Conservation (phyloP, 2,113 vertebrate species). For the Cottus gobio region DNA sequence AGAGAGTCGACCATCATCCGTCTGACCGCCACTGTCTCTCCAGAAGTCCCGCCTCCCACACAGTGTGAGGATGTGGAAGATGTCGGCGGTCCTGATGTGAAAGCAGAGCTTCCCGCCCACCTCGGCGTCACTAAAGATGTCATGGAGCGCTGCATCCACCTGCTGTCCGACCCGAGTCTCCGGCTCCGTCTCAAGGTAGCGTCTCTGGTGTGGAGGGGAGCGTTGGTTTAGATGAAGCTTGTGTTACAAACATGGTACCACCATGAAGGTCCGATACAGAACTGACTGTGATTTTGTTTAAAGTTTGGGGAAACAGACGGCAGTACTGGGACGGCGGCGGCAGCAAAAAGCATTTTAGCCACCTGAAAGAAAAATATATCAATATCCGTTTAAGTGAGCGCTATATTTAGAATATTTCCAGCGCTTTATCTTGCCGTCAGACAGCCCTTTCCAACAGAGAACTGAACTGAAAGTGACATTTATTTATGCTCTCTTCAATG, state of each 20-base stretch:
- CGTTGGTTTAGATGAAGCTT: neutral
- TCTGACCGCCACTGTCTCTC: constrained; percentile 4
- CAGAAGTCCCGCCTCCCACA: constrained; percentile 56
- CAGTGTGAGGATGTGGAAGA: constrained; percentile 55
- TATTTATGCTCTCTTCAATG: neutral
- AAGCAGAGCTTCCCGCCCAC: constrained; percentile 82
- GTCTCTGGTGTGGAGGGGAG: neutral
- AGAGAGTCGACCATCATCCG: neutral
- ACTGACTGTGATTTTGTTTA: neutral
- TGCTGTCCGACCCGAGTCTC: constrained; percentile 87
- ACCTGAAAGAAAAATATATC: neutral
- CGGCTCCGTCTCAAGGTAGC: constrained; percentile 89
- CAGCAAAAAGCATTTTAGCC: neutral
- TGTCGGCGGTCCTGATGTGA: constrained; percentile 64
- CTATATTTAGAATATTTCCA: neutral
- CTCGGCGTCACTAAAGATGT: constrained; percentile 86
- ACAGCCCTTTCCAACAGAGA: neutral
- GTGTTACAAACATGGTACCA: neutral
- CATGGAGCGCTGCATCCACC: constrained; percentile 91
- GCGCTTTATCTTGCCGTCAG: neutral
- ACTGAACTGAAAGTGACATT: neutral
- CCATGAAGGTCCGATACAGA: neutral
- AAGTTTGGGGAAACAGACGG: too few species aligned
- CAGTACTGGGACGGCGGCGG: neutral
- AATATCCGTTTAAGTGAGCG: neutral